Evolutionary conservation across 2,888 invertebrate species (phyloP), one percentile per base, ranked within the genome.

Genomic region (Margaritifera margaritifera): DNA sequence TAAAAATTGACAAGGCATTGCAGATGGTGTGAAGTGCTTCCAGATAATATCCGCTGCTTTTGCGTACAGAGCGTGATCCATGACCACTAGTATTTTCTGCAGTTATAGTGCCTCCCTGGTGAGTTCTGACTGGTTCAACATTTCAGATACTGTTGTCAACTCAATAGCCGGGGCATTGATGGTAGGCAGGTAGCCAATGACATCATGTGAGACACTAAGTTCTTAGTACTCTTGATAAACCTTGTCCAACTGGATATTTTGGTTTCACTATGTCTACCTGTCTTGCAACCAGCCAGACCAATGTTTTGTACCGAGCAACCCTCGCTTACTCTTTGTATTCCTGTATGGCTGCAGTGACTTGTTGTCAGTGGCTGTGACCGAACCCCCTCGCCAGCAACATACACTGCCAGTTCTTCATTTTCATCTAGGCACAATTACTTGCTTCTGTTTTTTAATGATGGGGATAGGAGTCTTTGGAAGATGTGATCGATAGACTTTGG

Each of bases 101-200:
- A n/a, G n/a, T n/a, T n/a, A 53, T 42, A 25, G 11, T 42, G 4
- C 8, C 25, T 25, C n/a, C 22, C n/a, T 31, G 6, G 52, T 51
- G n/a, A n/a, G n/a, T n/a, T n/a, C 25, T 25, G 52, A 52, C n/a
- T 42, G 15, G 6, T 62, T 52, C 20, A 55, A 24, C 27, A 65
- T 52, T n/a, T 59, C 25, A 58, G 22, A 8, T 0, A 61, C 59
- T 19, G 57, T 65, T n/a, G 51, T 31, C 11, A 64, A n/a, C n/a
- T n/a, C n/a, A n/a, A n/a, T n/a, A n/a, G n/a, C n/a, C n/a, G n/a
- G n/a, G n/a, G n/a, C n/a, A n/a, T n/a, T n/a, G n/a, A n/a, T 62
- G 4, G 53, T 57, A 20, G 62, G 66, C 20, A 65, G 52, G 42
- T 66, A 69, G 11, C 64, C 71, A 57, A 71, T 54, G 20, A 3